Base-by-base conservation (phyloP, 2,797 vertebrate genomes). In the Muscicapa striata region DNA sequence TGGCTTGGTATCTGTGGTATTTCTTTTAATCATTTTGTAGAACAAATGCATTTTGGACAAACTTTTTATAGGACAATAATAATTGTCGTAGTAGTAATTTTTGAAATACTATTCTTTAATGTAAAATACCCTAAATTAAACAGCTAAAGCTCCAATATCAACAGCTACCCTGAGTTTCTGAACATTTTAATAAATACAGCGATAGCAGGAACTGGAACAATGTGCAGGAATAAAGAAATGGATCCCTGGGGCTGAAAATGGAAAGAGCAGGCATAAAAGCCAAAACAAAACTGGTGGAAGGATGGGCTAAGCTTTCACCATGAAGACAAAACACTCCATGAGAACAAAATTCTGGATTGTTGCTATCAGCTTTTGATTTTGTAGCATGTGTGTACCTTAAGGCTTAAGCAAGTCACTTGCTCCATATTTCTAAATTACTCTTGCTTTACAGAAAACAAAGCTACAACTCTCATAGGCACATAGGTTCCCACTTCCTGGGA, bases 351-450 rank as follows among this genome's bases (percentile, higher is more conserved):
- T 80, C 45, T 80, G 18, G 13, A 43, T 14, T 38, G 12, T 13
- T 80, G 29, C 27, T 18, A 57, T 70, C 40, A 34, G 5, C 22
- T 34, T 57, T 64, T 72, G 49, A 30, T 87, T 90, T 92, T 5
- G 0, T 67, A 80, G 68, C 15, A 24, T 2, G 0, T 5, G 0
- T 6, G 3, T 30, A 18, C 24, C 14, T 82, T 70, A 68, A 61
- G 14, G 26, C 9, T 80, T 68, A 86, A 84, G 51, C 24, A 45
- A 8, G 12, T 57, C 26, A 17, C 41, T 83, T 80, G 41, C 19
- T 66, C 38, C 3, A 0, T 38, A 45, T 70, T 85, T 87, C 29
- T 67, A 63, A 92, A 57, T 67, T 36, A 27, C 46, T 29, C 18
- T 84, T 77, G 22, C 61, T 59, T 91, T 74, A 52, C 26, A 46